Base-by-base conservation (phyloP, 2,888 invertebrate species). In the Ophraella communa region DNA sequence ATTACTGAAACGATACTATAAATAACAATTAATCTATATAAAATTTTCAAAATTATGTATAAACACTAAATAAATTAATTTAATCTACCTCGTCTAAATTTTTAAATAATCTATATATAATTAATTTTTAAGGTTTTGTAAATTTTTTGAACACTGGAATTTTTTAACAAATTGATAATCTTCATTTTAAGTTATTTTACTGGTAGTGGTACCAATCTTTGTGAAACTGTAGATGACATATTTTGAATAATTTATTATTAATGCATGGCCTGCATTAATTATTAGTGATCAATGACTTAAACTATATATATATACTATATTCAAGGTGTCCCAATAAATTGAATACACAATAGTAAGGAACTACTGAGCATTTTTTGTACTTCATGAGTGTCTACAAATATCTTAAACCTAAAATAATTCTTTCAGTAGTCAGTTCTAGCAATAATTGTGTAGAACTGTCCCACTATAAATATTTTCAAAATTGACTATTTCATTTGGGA, bases 41-140 rank as follows among this genome's bases (percentile, higher is more conserved):
- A 51, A 11, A n/a, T 45, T 44, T 51, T 51, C 24, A 51, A 39
- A 51, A 51, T 51, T 51, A 51, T 24, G 14, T 23, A 51, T 51
- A 51, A n/a, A 51, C 17, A 27, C 49, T 51, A 51, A 51, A 51
- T 51, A 51, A 51, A 51, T 51, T 27, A 51, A 51, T 51, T 51
- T 51, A 18, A 51, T 24, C 24, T 21, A 45, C 20, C 5, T 27
- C 24, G 4, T 17, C 49, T 51, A 51, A 1, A 51, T 51, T 39
- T 30, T 27, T 51, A 47, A 21, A 21, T 47, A 47, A 42, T 47
- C 20, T 21, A 47, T 47, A 18, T 51, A 27, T 27, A 24, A 51
- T 51, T 14, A 51, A 51, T 51, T 51, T 51, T 27, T n/a, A 14
- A 1, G 8, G 8, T 51, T 24, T 17, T 11, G 24, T 8, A 27